A percentile compares a stretch with the other conserved stretches of the same genome.
These are phyloP conservation scores for Campoplex nolae DNA, from an alignment of 2,888 invertebrate genomes.

Conservation along the genomic window DNA sequence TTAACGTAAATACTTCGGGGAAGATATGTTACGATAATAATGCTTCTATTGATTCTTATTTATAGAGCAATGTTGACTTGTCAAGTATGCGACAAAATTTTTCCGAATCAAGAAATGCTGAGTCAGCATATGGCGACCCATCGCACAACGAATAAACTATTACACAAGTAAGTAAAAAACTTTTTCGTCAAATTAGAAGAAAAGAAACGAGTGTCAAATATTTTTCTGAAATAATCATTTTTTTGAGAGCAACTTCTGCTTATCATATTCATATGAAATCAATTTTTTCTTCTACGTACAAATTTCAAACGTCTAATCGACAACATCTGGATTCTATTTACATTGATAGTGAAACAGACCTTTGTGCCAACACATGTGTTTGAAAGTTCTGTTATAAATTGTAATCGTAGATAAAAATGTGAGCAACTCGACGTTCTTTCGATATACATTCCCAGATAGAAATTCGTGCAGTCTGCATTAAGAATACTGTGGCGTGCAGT, in stretches of 20 bases:
- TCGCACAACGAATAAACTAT: slow-evolving; percentile 84
- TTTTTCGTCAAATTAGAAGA: background rate
- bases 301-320: background rate
- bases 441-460: too few relatives aligned
- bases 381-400: background rate
- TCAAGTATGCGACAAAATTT: slow-evolving; percentile 85
- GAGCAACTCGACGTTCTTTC: too few relatives aligned
- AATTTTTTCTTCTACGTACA: background rate
- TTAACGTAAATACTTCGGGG: too few relatives aligned
- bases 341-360: background rate
- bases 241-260: background rate
- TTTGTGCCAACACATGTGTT: background rate
- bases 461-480: too few relatives aligned
- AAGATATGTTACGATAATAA: background rate
- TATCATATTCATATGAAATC: background rate
- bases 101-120: slow-evolving; percentile 84
- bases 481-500: too few relatives aligned
- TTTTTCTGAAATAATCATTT: background rate
- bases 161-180: slow-evolving; percentile 80
- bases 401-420: too few relatives aligned
- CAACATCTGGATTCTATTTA: background rate
- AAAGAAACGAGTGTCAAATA: background rate
- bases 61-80: slow-evolving; percentile 79
- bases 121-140: slow-evolving; percentile 85
- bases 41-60: background rate